A percentile compares a stretch with the other conserved stretches of the same genome.
Conservation (phyloP, 2,113 vertebrate genomes). For the Misgurnus mizolepis region DNA sequence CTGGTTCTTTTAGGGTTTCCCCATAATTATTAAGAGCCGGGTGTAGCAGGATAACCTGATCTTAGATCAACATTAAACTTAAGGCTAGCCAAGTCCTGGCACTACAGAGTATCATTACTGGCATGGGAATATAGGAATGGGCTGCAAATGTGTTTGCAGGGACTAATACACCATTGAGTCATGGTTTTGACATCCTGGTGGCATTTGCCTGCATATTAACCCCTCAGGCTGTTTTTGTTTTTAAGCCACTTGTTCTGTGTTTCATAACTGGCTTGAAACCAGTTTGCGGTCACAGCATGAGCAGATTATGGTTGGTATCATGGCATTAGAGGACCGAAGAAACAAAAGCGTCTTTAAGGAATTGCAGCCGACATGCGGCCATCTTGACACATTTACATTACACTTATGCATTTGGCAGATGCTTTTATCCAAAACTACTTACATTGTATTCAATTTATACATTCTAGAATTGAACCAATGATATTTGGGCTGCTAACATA, state of each 20-base stretch:
- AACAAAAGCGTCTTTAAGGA: not conserved
- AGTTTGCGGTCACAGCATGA: not conserved
- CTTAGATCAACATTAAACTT: constrained; percentile 1
- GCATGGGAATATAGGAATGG: not conserved
- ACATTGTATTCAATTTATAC: no score
- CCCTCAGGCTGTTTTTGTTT: not conserved
- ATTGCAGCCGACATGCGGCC: no score
- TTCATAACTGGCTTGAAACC: constrained; percentile 1
- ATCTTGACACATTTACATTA: no score
- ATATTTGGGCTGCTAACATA: no score
- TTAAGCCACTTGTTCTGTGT: not conserved
- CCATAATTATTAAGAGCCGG: no score
- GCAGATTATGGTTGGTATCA: not conserved
- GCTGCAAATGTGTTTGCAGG: not conserved
- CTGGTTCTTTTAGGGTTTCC: not conserved
- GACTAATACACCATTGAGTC: constrained; percentile 1
- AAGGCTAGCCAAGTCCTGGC: not conserved
- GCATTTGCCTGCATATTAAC: not conserved
- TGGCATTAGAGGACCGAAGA: not conserved
- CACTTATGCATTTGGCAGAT: no score
- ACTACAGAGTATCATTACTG: not conserved
- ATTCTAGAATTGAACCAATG: no score
- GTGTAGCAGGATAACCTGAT: not conserved
- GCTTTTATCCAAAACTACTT: no score
- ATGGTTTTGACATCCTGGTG: not conserved